Conservation (phyloP, 1,140 invertebrate species). For the Heliconius congener region DNA sequence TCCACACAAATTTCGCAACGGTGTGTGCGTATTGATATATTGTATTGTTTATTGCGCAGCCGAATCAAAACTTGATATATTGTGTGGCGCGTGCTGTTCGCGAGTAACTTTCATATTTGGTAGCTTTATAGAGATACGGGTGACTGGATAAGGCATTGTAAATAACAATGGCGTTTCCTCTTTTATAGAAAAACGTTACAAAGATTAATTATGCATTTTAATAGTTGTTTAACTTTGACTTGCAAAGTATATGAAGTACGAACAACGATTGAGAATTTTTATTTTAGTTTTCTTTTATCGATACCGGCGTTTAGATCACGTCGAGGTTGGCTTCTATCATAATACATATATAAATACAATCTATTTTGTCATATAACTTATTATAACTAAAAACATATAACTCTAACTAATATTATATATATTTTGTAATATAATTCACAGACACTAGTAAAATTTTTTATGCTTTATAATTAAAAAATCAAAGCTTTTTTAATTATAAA, state of each 20-base stretch:
- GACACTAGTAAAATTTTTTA: too few relatives aligned
- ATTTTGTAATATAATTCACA: too few relatives aligned
- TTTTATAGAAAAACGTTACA: slow-evolving; percentile 1
- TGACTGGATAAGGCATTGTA: slow-evolving; percentile 11
- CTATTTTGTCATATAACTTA: too few relatives aligned
- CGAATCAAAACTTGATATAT: slow-evolving; percentile 81
- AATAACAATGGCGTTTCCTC: slow-evolving; percentile 10
- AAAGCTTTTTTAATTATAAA: too few relatives aligned
- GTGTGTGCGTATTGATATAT: slow-evolving; percentile 80
- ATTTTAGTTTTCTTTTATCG: too few relatives aligned
- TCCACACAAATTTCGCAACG: slow-evolving; percentile 78
- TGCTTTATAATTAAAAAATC: too few relatives aligned
- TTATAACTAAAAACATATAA: too few relatives aligned
- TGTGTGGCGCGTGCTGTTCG: slow-evolving; percentile 69
- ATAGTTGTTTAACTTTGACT: neutral
- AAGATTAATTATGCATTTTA: neutral
- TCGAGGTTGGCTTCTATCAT: too few relatives aligned
- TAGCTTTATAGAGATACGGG: slow-evolving; percentile 60
- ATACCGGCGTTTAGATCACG: too few relatives aligned
- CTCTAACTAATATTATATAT: too few relatives aligned
- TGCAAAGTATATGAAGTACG: neutral
- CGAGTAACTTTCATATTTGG: slow-evolving; percentile 78
- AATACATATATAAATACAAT: too few relatives aligned
- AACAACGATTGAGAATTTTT: neutral
- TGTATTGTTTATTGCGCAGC: slow-evolving; percentile 80